Percentiles rank a stretch among this genome's conserved stretches.
Evolutionary conservation across 2,797 vertebrate species (phyloP).

Genomic region (Epinephelus malabaricus): DNA sequence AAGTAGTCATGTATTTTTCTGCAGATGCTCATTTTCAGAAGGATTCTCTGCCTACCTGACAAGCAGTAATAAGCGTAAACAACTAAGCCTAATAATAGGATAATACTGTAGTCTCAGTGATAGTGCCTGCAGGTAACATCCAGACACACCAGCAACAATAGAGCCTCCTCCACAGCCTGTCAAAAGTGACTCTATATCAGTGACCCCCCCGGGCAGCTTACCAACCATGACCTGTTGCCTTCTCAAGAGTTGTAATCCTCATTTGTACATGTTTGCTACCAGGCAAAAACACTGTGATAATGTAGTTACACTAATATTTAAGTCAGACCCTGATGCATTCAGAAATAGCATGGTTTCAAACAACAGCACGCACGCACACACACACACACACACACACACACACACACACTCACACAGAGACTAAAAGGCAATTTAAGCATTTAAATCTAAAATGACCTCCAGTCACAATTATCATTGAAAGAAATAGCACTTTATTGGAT

Average conservation of each 20-base stretch:
- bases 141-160: constrained; percentile 87
- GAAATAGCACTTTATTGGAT: constrained; percentile 72
- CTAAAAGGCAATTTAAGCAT: constrained; percentile 64
- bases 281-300: constrained; percentile 84
- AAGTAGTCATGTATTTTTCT: constrained; percentile 80
- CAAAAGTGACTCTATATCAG: constrained; percentile 87
- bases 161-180: constrained; percentile 89
- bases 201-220: constrained; percentile 87
- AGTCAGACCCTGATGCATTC: constrained; percentile 81
- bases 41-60: constrained; percentile 89
- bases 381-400: constrained; percentile 15
- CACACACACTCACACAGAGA: constrained; percentile 9
- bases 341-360: constrained; percentile 78
- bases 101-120: constrained; percentile 88
- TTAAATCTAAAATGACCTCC: constrained; percentile 80
- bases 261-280: constrained; percentile 83
- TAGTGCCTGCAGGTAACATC: constrained; percentile 88
- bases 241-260: constrained; percentile 85
- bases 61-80: constrained; percentile 89
- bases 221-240: constrained; percentile 89
- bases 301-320: constrained; percentile 86
- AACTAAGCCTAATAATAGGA: constrained; percentile 93
- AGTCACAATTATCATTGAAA: constrained; percentile 77
- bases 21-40: constrained; percentile 82
- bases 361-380: constrained; percentile 39